phyloP scores from a whole-genome alignment of 1,140 invertebrate genomes.

The Stegodyphus mimosarum region DNA sequence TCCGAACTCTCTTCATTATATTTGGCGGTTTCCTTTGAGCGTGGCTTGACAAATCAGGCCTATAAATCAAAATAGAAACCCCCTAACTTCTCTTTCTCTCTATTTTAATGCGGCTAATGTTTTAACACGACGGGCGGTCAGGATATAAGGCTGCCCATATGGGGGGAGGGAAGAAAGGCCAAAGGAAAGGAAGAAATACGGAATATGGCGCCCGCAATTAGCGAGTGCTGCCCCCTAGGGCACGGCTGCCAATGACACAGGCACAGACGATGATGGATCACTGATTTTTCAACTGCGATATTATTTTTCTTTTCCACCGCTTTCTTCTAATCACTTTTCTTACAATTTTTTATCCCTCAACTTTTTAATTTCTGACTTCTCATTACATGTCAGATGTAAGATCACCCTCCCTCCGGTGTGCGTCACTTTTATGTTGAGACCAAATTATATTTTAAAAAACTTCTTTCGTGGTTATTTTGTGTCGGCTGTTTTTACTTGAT shows the following conservation, averaged over 20 bases:
- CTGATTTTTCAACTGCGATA: slow-evolving; percentile 51
- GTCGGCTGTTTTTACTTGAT: not conserved
- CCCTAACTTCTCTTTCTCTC: slow-evolving; percentile 2
- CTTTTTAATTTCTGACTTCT: slow-evolving; percentile 33
- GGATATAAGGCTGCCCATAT: not conserved
- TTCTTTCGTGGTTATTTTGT: not conserved
- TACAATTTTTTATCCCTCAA: slow-evolving; percentile 12
- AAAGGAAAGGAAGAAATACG: not conserved
- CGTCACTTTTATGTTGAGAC: slow-evolving; percentile 20
- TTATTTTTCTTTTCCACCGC: slow-evolving; percentile 23
- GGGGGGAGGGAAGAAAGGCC: not conserved
- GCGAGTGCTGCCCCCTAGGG: slow-evolving; percentile 43
- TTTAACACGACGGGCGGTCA: slow-evolving; percentile 32
- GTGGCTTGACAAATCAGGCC: slow-evolving; percentile 51
- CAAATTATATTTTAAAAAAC: slow-evolving; percentile 51
- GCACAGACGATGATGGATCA: slow-evolving; percentile 53
- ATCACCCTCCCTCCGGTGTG: not conserved
- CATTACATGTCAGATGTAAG: slow-evolving; percentile 33
- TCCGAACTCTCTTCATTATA: slow-evolving; percentile 52
- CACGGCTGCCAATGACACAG: slow-evolving; percentile 57
- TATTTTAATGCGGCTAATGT: slow-evolving; percentile 51
- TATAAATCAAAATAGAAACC: slow-evolving; percentile 46
- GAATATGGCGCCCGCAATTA: slow-evolving; percentile 52
- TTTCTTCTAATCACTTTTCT: slow-evolving; percentile 41
- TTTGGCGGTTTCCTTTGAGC: slow-evolving; percentile 37